Evolutionary conservation across 2,888 invertebrate species (phyloP).

Genomic region (Cosmia trapezina): DNA sequence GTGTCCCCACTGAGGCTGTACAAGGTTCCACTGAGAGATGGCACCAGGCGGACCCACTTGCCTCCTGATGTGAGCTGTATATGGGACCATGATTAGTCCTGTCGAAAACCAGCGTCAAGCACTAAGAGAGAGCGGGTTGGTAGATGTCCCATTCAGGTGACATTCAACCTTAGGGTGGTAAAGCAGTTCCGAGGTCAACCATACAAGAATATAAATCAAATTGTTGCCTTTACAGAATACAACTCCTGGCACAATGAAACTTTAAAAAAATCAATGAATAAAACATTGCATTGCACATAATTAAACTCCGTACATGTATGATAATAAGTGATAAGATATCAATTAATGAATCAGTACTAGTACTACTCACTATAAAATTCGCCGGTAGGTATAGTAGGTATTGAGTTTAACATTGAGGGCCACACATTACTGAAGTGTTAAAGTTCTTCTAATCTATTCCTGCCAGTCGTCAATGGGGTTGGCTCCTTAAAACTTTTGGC

Average conservation of each 20-base stretch:
- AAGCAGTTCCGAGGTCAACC: background rate
- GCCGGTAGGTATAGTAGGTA: background rate
- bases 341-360: background rate
- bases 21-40: conserved; percentile 97
- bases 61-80: conserved; percentile 94
- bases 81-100: background rate
- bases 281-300: background rate
- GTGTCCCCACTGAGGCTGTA: conserved; percentile 97
- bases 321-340: conserved; percentile 1
- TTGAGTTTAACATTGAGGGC: background rate
- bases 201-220: background rate
- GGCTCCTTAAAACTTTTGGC: no score
- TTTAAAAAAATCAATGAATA: background rate
- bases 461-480: no score
- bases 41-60: conserved; percentile 96
- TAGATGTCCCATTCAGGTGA: no score
- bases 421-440: background rate
- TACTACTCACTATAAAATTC: background rate
- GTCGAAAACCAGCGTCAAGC: no score
- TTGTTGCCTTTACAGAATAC: background rate
- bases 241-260: background rate
- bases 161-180: no score
- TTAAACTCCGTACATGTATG: background rate
- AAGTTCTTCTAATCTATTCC: background rate
- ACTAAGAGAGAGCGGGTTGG: no score